Base-by-base conservation (phyloP, 2,113 vertebrate species). In the Montifringilla adamsi region DNA sequence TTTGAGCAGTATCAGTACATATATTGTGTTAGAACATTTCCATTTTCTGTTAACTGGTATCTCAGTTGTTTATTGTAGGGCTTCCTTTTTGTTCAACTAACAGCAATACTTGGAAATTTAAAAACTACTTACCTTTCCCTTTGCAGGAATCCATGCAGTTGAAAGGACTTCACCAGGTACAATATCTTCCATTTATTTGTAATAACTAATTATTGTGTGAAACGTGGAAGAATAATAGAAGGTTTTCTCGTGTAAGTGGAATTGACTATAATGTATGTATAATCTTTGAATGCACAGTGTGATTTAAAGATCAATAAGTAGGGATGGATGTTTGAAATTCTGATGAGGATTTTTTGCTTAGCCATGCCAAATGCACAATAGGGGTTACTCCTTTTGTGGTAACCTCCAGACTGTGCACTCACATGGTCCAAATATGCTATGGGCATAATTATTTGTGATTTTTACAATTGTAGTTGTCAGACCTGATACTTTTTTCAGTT, bases 261-360 rank as follows among this genome's bases (percentile, higher is more conserved):
- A 37, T 60, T n/a, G 33, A 16, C 18, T 82, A 64, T 84, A 64
- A 67, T 55, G 19, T 79, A 41, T 78, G 37, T 79, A 83, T 90
- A 46, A 62, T 52, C 30, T 89, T 79, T 94, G n/a, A 73, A 62
- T 92, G 77, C 93, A 73, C 43, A 43, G 15, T 47, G 33, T 60
- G 22, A 81, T 94, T 94, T 72, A 81, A 33, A 94, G 46, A 68
- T 81, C 44, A 47, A 9, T 47, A 90, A 91, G 68, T 21, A 87
- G n/a, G 73, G 66, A 15, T 56, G 82, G 83, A 49, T 80, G 77
- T 94, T 94, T 96, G 83, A 96, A 97, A 96, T 97, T 94, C 53
- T 90, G 88, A 72, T 90, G 68, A 94, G 87, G 76, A 77, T 82
- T 52, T 70, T 97, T 95, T 97, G 64, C 74, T 95, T 97, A 72